phyloP scores from a whole-genome alignment of 2,113 vertebrate species.

The Forbesichthys agassizii region DNA sequence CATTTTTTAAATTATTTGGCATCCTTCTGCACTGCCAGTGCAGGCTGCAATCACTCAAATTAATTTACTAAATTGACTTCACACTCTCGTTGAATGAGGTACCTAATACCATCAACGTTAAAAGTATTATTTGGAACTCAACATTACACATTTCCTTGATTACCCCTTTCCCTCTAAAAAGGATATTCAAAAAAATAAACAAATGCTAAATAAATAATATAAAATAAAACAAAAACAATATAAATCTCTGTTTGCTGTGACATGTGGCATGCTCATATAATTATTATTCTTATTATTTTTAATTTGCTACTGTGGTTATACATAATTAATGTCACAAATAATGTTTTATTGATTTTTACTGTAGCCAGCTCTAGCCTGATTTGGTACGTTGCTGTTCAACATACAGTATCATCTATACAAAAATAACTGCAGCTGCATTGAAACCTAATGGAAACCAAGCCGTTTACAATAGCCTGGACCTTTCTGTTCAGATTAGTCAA shows the following conservation, averaged over 20 bases:
- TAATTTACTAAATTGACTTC: not conserved
- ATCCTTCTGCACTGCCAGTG: not conserved
- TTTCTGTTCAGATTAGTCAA: conserved; percentile 45
- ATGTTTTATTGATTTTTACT: conserved; percentile 5
- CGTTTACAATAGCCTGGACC: conserved; percentile 32
- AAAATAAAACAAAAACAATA: not conserved
- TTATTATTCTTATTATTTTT: not conserved
- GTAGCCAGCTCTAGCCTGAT: not conserved
- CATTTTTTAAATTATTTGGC: conserved; percentile 16
- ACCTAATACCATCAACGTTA: not conserved
- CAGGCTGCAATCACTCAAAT: fast-evolving
- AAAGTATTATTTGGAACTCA: not conserved
- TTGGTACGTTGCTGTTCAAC: conserved; percentile 15
- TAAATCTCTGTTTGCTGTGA: not conserved
- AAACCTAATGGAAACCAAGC: conserved; percentile 47
- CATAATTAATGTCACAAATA: not conserved
- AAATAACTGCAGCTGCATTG: conserved; percentile 5
- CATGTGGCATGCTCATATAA: not conserved
- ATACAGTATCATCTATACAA: conserved; percentile 24
- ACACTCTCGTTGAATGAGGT: not conserved
- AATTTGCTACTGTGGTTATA: not conserved
- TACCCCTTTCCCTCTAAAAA: not conserved
- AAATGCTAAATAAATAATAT: not conserved
- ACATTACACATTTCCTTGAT: not conserved
- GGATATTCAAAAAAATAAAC: not conserved